Evolutionary conservation across 2,888 invertebrate species (phyloP), one percentile per base, ranked within the genome.

Genomic region (Trisateles emortualis): DNA sequence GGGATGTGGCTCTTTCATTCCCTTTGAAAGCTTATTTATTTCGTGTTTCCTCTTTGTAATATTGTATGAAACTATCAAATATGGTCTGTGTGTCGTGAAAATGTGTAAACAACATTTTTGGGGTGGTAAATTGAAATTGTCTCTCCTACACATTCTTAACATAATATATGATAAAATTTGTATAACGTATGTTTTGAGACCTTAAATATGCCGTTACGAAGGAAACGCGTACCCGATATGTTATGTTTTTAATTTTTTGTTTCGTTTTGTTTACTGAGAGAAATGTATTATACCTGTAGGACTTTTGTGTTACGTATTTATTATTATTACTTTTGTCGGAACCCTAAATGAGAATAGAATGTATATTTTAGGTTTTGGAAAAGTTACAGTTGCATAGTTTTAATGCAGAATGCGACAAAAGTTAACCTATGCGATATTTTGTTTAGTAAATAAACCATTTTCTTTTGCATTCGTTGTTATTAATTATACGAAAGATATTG

Each of bases 1-100:
- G 44, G 61, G 57, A 64, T 50, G 64, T 55, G 68, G 59, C 44
- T 42, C 52, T 68, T 74, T 68, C 61, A 61, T 68, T 58, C 48
- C 53, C 59, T 70, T 64, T 65, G 61, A 70, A 72, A 59, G 64
- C 68, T 64, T 64, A 56, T 68, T 73, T 76, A 62, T 70, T 68
- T 64, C 63, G 30, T 62, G 57, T 71, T 74, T 59, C 52, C 48
- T 50, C 38, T 65, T 64, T 59, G 51, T 56, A 59, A 66, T 64
- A 63, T 68, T 52, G 40, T 24, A 39, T 52, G 45, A 64, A 69
- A 71, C 68, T 69, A 69, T 71, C 56, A 71, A 64, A 61, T 32
- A 26, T 40, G 44, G 35, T 30, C 10, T 19, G 36, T 46, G n/a
- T 53, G 26, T 54, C 35, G 40, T 39, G 45, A 17, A 48, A 61